Base-by-base conservation (phyloP, 2,888 invertebrate species). In the Zygogramma bicolorata region DNA sequence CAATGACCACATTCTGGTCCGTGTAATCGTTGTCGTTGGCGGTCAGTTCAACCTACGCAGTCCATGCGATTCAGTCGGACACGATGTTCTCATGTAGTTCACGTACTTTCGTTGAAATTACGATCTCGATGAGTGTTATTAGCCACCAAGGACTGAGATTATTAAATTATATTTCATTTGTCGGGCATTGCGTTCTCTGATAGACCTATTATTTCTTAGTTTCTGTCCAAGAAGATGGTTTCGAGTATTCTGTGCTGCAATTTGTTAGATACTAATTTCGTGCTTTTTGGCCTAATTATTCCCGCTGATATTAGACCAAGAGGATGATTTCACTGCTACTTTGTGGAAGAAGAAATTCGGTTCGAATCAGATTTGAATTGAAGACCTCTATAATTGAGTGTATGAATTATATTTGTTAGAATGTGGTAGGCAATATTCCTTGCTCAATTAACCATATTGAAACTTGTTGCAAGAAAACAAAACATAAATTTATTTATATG, bases 51-150 rank as follows among this genome's bases (percentile, higher is more conserved):
- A 81, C 85, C 85, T 84, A 84, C 84, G 83, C 84, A 83, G 82
- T 74, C 84, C 85, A 86, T 86, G 86, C 86, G 86, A 86, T 85
- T 85, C 85, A 81, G 80, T 79, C 83, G 82, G 80, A 82, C 82
- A 81, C 83, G 83, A 83, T 84, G 84, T 86, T 86, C 86, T 85
- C 86, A 86, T 85, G 86, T 85, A 82, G 81, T 81, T 83, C 82
- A 83, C 81, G 81, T 82, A 83, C 83, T 83, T 83, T 80, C 79
- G 80, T 80, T 81, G 70, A 81, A 83, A 84, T 84, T 83, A 81
- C 79, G 70, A 81, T 81, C 80, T 83, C 83, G 84, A 84, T 82
- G 75, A 80, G 82, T 83, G 83, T 84, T 83, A 84, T 84, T 84
- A 84, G 72, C 75, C 70, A 71, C 75, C 78, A 80, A 80, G 81